Conservation (phyloP, 2,113 vertebrate species). For the Ceyx melanurus region DNA sequence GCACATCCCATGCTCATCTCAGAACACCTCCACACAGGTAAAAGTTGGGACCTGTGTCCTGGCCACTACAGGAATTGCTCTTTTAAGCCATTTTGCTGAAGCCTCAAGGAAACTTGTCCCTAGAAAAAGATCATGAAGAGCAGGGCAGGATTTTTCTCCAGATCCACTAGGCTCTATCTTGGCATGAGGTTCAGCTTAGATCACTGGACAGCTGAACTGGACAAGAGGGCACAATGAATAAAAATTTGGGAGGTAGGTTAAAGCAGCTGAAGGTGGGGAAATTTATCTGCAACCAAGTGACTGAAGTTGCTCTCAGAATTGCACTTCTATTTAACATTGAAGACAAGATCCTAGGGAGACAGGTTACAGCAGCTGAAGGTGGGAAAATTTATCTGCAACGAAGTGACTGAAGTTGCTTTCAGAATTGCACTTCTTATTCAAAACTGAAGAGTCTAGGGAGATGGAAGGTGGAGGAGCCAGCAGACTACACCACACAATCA, state of each 20-base stretch:
- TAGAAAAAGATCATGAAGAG: background rate
- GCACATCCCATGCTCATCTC: background rate
- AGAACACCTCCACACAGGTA: background rate
- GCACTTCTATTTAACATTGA: background rate
- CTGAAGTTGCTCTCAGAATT: background rate
- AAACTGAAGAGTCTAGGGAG: background rate
- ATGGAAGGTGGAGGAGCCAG: background rate
- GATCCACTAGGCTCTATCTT: background rate
- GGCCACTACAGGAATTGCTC: background rate
- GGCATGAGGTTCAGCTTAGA: rapidly evolving
- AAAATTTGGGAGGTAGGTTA: background rate
- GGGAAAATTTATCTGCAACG: too few relatives aligned
- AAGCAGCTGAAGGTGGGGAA: too few relatives aligned
- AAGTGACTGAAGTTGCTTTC: background rate
- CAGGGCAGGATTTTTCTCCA: background rate
- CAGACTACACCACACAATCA: background rate
- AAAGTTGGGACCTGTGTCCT: background rate
- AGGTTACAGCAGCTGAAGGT: too few relatives aligned
- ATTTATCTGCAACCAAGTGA: too few relatives aligned
- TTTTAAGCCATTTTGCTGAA: background rate
- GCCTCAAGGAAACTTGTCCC: background rate
- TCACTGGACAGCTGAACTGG: background rate
- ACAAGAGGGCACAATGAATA: background rate
- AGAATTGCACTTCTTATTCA: background rate
- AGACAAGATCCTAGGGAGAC: background rate